phyloP scores from a whole-genome alignment of 1,140 invertebrate genomes.

The Hypsibius dujardini region DNA sequence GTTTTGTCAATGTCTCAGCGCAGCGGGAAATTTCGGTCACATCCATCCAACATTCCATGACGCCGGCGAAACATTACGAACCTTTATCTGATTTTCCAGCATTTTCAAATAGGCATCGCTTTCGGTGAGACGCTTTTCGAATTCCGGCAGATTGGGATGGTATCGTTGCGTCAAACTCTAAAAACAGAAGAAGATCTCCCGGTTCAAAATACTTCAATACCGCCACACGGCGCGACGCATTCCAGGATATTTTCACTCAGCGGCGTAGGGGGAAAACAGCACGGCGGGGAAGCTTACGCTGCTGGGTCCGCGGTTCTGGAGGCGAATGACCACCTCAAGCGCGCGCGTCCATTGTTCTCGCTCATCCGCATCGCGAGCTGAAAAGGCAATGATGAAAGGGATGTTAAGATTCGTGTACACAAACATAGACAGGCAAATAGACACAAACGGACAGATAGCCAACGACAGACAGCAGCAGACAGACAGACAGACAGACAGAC shows the following conservation, averaged over 20 bases:
- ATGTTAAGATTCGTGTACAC: too few species aligned
- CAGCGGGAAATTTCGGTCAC: too few species aligned
- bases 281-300: background rate
- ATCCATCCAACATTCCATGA: too few species aligned
- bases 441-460: too few species aligned
- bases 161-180: conserved; percentile 37
- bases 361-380: conserved; percentile 74
- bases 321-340: conserved; percentile 75
- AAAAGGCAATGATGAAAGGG: conserved; percentile 17
- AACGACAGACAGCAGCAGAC: too few species aligned
- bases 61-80: background rate
- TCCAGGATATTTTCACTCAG: too few species aligned
- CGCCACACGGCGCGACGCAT: too few species aligned
- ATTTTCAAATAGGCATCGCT: conserved; percentile 89
- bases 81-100: conserved; percentile 70
- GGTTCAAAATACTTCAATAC: too few species aligned
- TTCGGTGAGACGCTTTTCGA: conserved; percentile 77
- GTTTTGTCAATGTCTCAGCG: too few species aligned
- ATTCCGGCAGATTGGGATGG: conserved; percentile 47
- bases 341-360: conserved; percentile 84
- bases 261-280: background rate
- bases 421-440: too few species aligned
- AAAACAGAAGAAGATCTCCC: conserved; percentile 22
- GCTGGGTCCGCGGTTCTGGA: conserved; percentile 44
- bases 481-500: too few species aligned